Conservation (phyloP, 2,113 vertebrate species). For the Neogale vison region DNA sequence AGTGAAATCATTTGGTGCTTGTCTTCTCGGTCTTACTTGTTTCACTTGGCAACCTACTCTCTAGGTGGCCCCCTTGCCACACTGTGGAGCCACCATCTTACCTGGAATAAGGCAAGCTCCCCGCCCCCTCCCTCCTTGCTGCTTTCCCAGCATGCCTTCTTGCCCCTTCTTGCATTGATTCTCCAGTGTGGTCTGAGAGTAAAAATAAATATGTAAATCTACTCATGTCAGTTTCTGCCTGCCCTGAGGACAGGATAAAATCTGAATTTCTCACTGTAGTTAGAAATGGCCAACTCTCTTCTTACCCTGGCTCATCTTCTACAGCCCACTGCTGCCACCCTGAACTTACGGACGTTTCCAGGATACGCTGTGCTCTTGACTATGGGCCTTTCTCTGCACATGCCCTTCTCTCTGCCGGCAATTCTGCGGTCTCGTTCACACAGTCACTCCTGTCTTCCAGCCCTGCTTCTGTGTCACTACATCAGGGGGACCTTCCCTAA, state of each 20-base stretch:
- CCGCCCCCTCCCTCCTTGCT: neutral
- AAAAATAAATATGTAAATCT: neutral
- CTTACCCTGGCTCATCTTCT: too few species aligned
- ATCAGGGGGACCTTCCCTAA: neutral
- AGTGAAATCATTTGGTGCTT: neutral
- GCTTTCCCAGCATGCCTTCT: neutral
- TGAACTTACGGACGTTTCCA: neutral
- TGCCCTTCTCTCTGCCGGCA: neutral
- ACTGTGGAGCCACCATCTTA: neutral
- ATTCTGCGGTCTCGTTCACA: neutral
- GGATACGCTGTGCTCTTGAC: neutral
- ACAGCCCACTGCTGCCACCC: neutral
- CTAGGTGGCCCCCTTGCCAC: neutral
- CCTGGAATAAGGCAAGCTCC: neutral
- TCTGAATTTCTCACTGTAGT: neutral
- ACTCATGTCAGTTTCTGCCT: neutral
- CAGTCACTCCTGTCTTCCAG: neutral
- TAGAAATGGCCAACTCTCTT: neutral
- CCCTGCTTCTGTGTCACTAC: neutral
- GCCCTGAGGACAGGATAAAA: neutral
- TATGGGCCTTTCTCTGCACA: neutral
- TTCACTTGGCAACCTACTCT: neutral
- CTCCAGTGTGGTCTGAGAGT: neutral
- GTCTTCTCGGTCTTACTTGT: neutral
- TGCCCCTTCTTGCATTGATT: neutral